These are phyloP conservation scores for Okamejei kenojei DNA, from an alignment of 2,797 vertebrate genomes.

Conservation along the genomic window DNA sequence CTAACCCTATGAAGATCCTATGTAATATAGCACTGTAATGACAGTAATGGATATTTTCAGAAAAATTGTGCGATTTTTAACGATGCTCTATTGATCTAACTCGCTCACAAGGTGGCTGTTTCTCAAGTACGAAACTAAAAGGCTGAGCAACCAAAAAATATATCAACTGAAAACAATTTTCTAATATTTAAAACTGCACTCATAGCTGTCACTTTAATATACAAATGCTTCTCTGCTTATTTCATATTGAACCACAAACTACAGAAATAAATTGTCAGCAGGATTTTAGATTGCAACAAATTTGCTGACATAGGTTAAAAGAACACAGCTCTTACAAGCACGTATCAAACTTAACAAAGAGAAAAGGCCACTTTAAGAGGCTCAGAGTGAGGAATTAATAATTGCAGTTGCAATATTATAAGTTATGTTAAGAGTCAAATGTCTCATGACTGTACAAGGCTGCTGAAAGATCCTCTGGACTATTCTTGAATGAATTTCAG, in stretches of 20 bases:
- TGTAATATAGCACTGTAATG: not conserved
- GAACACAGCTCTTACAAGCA: not conserved
- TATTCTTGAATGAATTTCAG: not conserved
- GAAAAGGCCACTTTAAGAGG: not conserved
- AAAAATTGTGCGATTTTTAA: slow-evolving; percentile 5
- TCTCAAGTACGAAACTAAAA: not conserved
- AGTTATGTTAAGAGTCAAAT: not conserved
- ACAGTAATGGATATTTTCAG: slow-evolving; percentile 16
- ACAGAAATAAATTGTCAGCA: not conserved
- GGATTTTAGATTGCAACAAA: not conserved
- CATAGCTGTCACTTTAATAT: not conserved
- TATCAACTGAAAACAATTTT: not conserved
- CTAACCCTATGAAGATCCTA: not conserved
- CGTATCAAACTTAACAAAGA: not conserved
- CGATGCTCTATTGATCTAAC: not conserved
- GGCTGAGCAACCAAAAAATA: not conserved
- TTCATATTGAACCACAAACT: not conserved
- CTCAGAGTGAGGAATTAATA: not conserved
- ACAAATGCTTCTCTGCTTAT: not conserved
- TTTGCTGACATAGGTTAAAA: not conserved
- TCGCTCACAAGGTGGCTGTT: not conserved
- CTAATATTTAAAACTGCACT: not conserved
- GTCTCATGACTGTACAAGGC: not conserved
- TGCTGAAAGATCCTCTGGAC: not conserved
- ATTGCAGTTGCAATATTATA: not conserved